A percentile compares a stretch with the other conserved stretches of the same genome.
Evolutionary conservation across 2,888 invertebrate genomes (phyloP).

Genomic region (Dryomyza anilis): DNA sequence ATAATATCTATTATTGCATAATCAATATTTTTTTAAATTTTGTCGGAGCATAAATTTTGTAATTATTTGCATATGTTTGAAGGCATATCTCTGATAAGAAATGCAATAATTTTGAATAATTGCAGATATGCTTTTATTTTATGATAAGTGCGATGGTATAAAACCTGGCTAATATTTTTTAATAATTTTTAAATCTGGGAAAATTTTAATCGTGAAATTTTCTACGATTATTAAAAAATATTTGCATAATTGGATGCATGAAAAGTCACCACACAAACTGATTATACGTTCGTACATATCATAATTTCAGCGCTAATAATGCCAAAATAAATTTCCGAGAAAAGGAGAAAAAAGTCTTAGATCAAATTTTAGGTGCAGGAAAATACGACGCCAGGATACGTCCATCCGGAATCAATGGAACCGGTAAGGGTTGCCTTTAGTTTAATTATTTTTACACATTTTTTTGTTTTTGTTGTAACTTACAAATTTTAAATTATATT

Average conservation of each 20-base stretch:
- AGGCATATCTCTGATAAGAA: constrained; percentile 38
- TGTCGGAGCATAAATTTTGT: constrained; percentile 60
- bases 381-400: constrained; percentile 91
- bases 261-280: constrained; percentile 2
- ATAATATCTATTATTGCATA: not conserved
- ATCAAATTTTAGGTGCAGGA: constrained; percentile 88
- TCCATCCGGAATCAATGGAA: constrained; percentile 91
- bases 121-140: constrained; percentile 50
- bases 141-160: constrained; percentile 57
- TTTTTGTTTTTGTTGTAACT: not conserved
- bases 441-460: not conserved
- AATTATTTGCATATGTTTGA: constrained; percentile 56
- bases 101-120: not conserved
- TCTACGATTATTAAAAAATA: not conserved
- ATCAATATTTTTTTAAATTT: constrained; percentile 54
- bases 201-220: not conserved
- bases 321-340: constrained; percentile 89
- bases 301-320: constrained; percentile 73
- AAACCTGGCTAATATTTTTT: constrained; percentile 28
- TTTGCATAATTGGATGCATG: not conserved
- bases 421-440: constrained; percentile 69
- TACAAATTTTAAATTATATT: not conserved
- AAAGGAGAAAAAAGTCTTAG: constrained; percentile 92
- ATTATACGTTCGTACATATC: constrained; percentile 59
- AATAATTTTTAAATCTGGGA: not conserved